Conservation (phyloP, 2,797 vertebrate genomes). For the Sebastes nivosus region DNA sequence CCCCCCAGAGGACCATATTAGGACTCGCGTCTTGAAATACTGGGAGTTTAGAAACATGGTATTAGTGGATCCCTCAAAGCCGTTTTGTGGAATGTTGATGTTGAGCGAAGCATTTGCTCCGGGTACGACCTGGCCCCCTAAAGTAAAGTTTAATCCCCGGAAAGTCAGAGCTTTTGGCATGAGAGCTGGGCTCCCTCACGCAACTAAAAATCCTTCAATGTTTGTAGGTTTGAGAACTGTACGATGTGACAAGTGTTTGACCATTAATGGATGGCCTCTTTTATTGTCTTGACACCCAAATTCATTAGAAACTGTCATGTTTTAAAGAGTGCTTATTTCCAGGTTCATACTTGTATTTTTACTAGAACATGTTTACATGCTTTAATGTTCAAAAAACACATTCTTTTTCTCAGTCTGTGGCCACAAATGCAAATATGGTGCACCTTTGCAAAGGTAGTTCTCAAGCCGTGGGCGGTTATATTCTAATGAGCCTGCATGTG, state of each 20-base stretch:
- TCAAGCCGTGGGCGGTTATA: no score
- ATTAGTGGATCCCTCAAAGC: constrained; percentile 58
- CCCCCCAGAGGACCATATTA: constrained; percentile 58
- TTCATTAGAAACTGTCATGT: neutral
- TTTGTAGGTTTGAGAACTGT: constrained; percentile 4
- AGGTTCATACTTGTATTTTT: neutral
- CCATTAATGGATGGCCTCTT: neutral
- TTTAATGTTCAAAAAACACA: neutral
- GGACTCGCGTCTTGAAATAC: constrained; percentile 36
- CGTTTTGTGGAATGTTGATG: constrained; percentile 52
- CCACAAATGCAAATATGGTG: neutral
- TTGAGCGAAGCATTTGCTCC: constrained; percentile 27
- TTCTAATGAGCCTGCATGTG: no score
- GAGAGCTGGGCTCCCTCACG: constrained; percentile 16
- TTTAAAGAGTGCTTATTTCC: neutral
- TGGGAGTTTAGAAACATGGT: constrained; percentile 32
- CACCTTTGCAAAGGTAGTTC: neutral
- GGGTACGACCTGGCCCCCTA: constrained; percentile 25
- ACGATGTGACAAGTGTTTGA: neutral
- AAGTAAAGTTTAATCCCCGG: constrained; percentile 44
- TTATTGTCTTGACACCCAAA: neutral
- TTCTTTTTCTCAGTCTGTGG: neutral
- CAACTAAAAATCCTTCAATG: neutral
- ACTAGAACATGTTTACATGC: neutral
- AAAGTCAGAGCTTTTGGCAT: constrained; percentile 33